Conservation (phyloP, 2,113 vertebrate species). For the Chaetops frenatus region DNA sequence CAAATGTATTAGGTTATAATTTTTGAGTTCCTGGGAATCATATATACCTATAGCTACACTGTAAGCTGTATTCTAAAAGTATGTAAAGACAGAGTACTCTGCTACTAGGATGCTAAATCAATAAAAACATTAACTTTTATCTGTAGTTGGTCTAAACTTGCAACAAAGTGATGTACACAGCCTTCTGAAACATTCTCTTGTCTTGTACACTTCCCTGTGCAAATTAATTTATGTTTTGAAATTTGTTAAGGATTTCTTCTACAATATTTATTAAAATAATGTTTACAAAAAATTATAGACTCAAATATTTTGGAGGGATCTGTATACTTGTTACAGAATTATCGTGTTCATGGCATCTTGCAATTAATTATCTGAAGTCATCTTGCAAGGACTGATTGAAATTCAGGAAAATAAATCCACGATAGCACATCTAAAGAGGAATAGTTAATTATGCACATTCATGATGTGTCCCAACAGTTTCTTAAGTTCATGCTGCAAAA, state of each 20-base stretch:
- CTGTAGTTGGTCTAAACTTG: not conserved
- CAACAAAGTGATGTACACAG: accelerated
- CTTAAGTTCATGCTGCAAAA: not conserved
- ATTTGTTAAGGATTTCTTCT: not conserved
- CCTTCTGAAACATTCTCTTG: not conserved
- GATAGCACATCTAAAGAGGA: not conserved
- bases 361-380: not conserved
- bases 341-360: not conserved
- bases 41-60: not conserved
- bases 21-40: not conserved
- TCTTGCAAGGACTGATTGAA: not conserved
- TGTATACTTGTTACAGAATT: not conserved
- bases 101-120: not conserved
- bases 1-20: not conserved
- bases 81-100: not conserved
- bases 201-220: not conserved
- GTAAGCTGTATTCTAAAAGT: not conserved
- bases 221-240: not conserved
- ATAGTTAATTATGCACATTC: not conserved
- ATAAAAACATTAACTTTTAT: not conserved
- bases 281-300: not conserved
- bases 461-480: not conserved
- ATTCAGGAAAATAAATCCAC: not conserved
- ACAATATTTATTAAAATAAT: not conserved
- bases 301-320: not conserved